Percentiles rank a stretch among this genome's conserved stretches.
Conservation (phyloP, 1,140 invertebrate species). For the Psilanteris sp. region DNA sequence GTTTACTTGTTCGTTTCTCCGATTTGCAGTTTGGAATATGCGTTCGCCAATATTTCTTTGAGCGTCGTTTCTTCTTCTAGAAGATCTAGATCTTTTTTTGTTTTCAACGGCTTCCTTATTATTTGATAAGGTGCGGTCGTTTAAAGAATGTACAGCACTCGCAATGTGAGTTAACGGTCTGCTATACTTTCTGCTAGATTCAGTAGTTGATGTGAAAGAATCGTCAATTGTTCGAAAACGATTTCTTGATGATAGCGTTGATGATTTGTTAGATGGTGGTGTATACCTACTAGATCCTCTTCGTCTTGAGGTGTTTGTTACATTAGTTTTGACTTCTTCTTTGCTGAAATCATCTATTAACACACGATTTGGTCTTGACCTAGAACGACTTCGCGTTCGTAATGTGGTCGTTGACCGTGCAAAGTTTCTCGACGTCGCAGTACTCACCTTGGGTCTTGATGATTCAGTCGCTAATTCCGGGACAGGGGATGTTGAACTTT, state of each 20-base stretch:
- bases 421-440: slow-evolving; percentile 74
- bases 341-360: slow-evolving; percentile 55
- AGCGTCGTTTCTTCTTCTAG: slow-evolving; percentile 36
- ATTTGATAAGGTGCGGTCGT: no score
- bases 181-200: slow-evolving; percentile 46
- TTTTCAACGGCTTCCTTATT: slow-evolving; percentile 32
- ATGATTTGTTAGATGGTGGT: slow-evolving; percentile 49
- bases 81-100: slow-evolving; percentile 30
- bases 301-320: slow-evolving; percentile 59
- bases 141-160: no score
- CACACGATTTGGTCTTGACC: slow-evolving; percentile 63
- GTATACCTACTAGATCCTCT: slow-evolving; percentile 72
- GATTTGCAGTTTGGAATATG: slow-evolving; percentile 57
- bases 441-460: slow-evolving; percentile 77
- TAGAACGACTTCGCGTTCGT: slow-evolving; percentile 69
- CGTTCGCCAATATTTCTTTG: slow-evolving; percentile 44
- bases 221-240: slow-evolving; percentile 21
- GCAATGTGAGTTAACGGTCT: no score
- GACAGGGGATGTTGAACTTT: slow-evolving; percentile 65
- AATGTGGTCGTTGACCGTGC: slow-evolving; percentile 73
- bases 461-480: slow-evolving; percentile 73
- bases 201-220: slow-evolving; percentile 11
- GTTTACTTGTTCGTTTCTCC: slow-evolving; percentile 55
- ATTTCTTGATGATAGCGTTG: slow-evolving; percentile 27
- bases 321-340: slow-evolving; percentile 47